Conservation (phyloP, 64 coral and sea anemone genomes). For the Astreopora myriophthalma region DNA sequence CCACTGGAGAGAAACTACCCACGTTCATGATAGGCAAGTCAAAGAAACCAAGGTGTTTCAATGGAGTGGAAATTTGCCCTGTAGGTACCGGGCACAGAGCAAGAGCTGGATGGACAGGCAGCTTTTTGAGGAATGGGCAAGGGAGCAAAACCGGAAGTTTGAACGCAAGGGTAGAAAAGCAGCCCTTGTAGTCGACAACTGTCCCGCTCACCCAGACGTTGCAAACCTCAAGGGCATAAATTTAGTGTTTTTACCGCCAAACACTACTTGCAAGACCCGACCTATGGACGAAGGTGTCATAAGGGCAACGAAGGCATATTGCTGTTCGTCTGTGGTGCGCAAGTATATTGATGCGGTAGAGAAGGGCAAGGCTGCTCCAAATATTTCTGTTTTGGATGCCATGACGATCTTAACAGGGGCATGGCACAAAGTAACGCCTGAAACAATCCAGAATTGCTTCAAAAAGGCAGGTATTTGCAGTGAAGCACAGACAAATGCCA, state of each 20-base stretch:
- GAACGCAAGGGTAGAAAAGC: slow-evolving; percentile 64
- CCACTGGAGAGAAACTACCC: too few species aligned
- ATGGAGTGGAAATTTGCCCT: too few species aligned
- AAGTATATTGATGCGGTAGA: slow-evolving; percentile 72
- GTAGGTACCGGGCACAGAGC: too few species aligned
- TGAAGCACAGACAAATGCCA: slow-evolving; percentile 64
- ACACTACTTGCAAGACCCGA: background rate
- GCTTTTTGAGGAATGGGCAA: slow-evolving; percentile 73
- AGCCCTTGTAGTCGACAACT: slow-evolving; percentile 77
- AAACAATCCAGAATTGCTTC: slow-evolving; percentile 72
- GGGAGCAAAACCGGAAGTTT: slow-evolving; percentile 66
- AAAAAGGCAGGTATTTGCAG: slow-evolving; percentile 73
- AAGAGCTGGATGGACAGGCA: slow-evolving; percentile 70
- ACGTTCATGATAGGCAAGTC: too few species aligned
- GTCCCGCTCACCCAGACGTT: slow-evolving; percentile 46
- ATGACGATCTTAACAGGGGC: slow-evolving; percentile 69
- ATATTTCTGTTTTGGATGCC: slow-evolving; percentile 73
- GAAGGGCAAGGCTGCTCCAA: slow-evolving; percentile 67
- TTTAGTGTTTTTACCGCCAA: slow-evolving; percentile 3
- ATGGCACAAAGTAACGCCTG: slow-evolving; percentile 71
- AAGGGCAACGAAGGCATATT: slow-evolving; percentile 71
- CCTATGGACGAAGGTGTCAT: slow-evolving; percentile 66
- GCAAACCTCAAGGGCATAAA: slow-evolving; percentile 59
- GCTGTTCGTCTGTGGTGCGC: slow-evolving; percentile 38
- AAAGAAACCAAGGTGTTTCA: too few species aligned